Conservation (phyloP, 2,797 vertebrate species). For the Poecilia picta region DNA sequence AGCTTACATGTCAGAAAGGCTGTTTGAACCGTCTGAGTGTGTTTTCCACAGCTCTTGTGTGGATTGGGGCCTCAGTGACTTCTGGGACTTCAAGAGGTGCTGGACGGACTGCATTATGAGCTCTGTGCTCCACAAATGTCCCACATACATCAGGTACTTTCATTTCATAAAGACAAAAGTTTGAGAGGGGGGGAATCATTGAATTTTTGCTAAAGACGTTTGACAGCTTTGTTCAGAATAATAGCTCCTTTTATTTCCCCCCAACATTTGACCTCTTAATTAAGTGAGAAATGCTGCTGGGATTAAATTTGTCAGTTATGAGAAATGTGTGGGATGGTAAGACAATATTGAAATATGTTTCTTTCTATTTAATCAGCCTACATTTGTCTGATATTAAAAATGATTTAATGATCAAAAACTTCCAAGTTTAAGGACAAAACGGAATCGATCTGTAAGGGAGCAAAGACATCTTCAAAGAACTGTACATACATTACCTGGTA, state of each 20-base stretch:
- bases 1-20: not conserved
- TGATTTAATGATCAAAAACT: not conserved
- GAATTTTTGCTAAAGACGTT: not conserved
- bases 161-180: too few relatives aligned
- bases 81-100: not conserved
- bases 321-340: not conserved
- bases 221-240: not conserved
- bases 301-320: not conserved
- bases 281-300: not conserved
- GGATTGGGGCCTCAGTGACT: not conserved
- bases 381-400: not conserved
- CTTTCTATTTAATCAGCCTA: not conserved
- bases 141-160: not conserved
- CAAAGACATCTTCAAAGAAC: not conserved
- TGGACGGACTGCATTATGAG: not conserved
- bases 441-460: not conserved
- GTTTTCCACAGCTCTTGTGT: not conserved
- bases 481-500: not conserved
- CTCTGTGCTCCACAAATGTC: not conserved
- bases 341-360: not conserved
- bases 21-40: not conserved
- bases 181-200: not conserved
- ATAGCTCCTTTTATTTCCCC: rapidly evolving
- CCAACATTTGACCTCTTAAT: not conserved
- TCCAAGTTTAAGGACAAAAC: not conserved